Percentiles rank a stretch among this genome's conserved stretches.
These are phyloP conservation scores for Drosophila pseudoananassae DNA, from an alignment of 1,140 invertebrate species.

Conservation along the genomic window DNA sequence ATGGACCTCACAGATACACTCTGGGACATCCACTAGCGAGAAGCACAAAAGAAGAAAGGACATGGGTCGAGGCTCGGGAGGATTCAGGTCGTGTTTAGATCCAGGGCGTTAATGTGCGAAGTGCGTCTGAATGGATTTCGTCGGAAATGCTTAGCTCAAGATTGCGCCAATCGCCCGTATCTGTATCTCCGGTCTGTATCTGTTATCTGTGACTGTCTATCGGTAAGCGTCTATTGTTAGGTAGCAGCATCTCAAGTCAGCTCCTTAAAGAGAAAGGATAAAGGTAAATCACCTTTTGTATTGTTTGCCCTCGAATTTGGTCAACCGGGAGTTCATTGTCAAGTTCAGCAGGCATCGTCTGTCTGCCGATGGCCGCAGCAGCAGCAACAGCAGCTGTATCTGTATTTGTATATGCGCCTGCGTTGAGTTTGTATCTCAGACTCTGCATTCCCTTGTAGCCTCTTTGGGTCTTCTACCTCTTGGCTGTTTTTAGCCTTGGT, in stretches of 20 bases:
- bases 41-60: conserved; percentile 44
- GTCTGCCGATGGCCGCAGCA: conserved; percentile 1
- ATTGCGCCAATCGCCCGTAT: not conserved
- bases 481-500: conserved; percentile 47
- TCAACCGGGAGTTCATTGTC: conserved; percentile 55
- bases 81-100: not conserved
- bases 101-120: conserved; percentile 78
- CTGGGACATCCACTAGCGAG: conserved; percentile 59
- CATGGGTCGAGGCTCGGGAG: conserved; percentile 24
- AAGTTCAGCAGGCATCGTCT: conserved; percentile 53
- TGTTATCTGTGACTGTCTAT: conserved; percentile 30
- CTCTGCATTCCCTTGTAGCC: not conserved
- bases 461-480: conserved; percentile 37
- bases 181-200: conserved; percentile 15
- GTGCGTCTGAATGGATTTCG: conserved; percentile 79
- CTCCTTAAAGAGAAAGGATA: conserved; percentile 27
- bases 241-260: conserved; percentile 22
- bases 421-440: conserved; percentile 65
- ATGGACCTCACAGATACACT: not conserved
- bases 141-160: conserved; percentile 45
- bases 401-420: conserved; percentile 58
- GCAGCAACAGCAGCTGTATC: conserved; percentile 18
- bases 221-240: conserved; percentile 33
- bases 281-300: conserved; percentile 53
- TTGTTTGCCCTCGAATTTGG: conserved; percentile 50